Evolutionary conservation across 2,888 invertebrate genomes (phyloP).

Genomic region (Drosophila histrio): DNA sequence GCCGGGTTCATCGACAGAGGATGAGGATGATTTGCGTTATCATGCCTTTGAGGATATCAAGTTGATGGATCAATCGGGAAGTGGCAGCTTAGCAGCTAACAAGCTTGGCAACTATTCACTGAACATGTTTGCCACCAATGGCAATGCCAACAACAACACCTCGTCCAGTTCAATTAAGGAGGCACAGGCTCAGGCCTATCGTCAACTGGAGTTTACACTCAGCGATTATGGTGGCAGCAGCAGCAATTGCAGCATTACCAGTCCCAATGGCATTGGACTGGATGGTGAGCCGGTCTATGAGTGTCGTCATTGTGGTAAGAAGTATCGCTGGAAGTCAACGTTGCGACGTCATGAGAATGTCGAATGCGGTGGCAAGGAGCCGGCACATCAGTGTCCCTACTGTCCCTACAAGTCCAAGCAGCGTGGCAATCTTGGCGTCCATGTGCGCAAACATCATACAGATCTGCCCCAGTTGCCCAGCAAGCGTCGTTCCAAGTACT

Average conservation of each 20-base stretch:
- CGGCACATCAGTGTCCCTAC: constrained; percentile 91
- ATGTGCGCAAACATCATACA: constrained; percentile 91
- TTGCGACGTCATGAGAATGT: constrained; percentile 92
- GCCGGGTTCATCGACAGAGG: constrained; percentile 71
- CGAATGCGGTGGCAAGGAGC: constrained; percentile 93
- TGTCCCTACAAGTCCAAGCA: constrained; percentile 92
- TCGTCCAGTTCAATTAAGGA: constrained; percentile 54
- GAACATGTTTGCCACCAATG: constrained; percentile 44
- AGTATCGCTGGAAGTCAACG: constrained; percentile 94
- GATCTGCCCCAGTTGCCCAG: constrained; percentile 84
- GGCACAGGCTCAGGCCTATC: constrained; percentile 80
- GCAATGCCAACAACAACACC: constrained; percentile 41
- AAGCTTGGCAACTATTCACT: constrained; percentile 55
- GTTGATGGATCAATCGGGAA: constrained; percentile 80
- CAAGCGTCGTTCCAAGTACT: constrained; percentile 90
- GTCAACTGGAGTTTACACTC: constrained; percentile 81
- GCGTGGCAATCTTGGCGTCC: constrained; percentile 92
- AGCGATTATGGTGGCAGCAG: constrained; percentile 76
- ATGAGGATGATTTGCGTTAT: constrained; percentile 82
- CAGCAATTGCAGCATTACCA: constrained; percentile 66
- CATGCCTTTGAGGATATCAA: constrained; percentile 84
- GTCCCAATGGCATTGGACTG: constrained; percentile 88
- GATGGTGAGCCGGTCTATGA: constrained; percentile 86
- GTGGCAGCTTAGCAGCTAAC: constrained; percentile 15
- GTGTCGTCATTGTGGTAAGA: constrained; percentile 93